A percentile compares a stretch with the other conserved stretches of the same genome.
Conservation (phyloP, 2,113 vertebrate genomes). For the Podocnemis expansa region DNA sequence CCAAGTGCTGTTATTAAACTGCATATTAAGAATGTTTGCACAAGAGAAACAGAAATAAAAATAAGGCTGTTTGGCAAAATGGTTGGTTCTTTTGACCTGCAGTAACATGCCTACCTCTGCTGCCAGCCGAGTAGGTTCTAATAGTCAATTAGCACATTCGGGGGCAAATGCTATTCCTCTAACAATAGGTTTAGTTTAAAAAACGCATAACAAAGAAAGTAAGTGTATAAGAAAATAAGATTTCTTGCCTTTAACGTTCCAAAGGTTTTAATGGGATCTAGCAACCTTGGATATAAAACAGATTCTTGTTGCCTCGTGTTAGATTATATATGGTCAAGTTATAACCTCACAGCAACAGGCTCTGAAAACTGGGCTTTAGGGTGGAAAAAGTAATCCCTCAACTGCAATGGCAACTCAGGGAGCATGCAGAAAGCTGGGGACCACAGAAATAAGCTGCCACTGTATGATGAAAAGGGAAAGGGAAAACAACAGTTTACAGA, state of each 20-base stretch:
- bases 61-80: background rate
- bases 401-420: slow-evolving; percentile 33
- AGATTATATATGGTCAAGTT: slow-evolving; percentile 10
- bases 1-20: background rate
- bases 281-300: slow-evolving; percentile 15
- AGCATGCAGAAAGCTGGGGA: background rate
- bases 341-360: background rate
- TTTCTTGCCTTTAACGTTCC: slow-evolving; percentile 12
- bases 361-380: background rate
- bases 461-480: slow-evolving; percentile 33
- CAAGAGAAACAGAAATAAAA: background rate
- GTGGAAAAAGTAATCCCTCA: slow-evolving; percentile 61
- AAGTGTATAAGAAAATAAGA: background rate
- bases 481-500: slow-evolving; percentile 65
- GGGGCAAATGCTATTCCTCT: background rate
- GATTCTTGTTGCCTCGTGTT: background rate
- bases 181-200: background rate
- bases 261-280: slow-evolving; percentile 24
- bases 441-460: slow-evolving; percentile 46
- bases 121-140: fast-evolving
- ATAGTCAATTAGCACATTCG: fast-evolving
- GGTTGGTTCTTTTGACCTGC: background rate
- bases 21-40: background rate
- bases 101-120: background rate
- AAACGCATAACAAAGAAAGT: background rate